Evolutionary conservation across 2,888 invertebrate genomes (phyloP).

Genomic region (Oscheius myriophilus): DNA sequence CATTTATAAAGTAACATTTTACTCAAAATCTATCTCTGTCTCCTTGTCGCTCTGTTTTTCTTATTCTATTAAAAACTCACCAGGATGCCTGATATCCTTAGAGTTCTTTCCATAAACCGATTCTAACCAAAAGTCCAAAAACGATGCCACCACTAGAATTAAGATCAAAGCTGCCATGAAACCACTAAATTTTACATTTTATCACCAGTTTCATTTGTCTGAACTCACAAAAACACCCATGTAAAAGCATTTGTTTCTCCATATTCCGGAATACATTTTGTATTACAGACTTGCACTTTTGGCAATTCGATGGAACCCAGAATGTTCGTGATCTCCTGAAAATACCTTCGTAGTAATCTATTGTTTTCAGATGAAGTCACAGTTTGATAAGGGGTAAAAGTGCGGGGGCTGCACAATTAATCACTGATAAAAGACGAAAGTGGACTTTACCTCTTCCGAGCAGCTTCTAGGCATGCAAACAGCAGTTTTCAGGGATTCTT

Average conservation of each 20-base stretch:
- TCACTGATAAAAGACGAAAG: background rate
- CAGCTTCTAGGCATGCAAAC: slow-evolving; percentile 40
- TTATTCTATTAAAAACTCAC: slow-evolving; percentile 4
- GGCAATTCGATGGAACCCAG: slow-evolving; percentile 17
- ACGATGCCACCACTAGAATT: slow-evolving; percentile 19
- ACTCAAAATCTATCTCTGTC: no score
- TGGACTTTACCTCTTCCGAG: slow-evolving; percentile 4
- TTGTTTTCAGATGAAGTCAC: slow-evolving; percentile 26
- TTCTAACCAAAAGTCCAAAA: slow-evolving; percentile 34
- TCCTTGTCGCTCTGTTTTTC: background rate
- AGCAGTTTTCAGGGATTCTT: slow-evolving; percentile 25
- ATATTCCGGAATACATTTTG: slow-evolving; percentile 21
- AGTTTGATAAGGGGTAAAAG: slow-evolving; percentile 10
- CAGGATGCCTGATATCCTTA: slow-evolving; percentile 22
- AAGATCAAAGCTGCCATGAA: slow-evolving; percentile 24
- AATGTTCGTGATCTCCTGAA: slow-evolving; percentile 31
- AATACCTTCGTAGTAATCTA: slow-evolving; percentile 6
- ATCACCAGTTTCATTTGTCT: background rate
- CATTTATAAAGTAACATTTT: background rate
- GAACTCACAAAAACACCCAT: slow-evolving; percentile 34
- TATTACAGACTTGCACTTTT: slow-evolving; percentile 31
- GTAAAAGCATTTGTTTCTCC: slow-evolving; percentile 23
- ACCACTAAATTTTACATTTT: slow-evolving; percentile 20
- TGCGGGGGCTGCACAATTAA: background rate
- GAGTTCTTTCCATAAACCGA: slow-evolving; percentile 25